Conservation (phyloP, 2,113 vertebrate genomes). For the cattle (Bos taurus) region ARS-UCD2.0 NC_037337.1:3136501-3137000, state of each 20-base stretch:
- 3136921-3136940: neutral
- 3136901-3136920: neutral
- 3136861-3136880: neutral
- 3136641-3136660: neutral
- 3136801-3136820: neutral
- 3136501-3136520: neutral
- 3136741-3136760: neutral
- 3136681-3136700: neutral
- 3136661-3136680: neutral
- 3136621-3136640: neutral
- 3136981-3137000: slow-evolving; percentile 14
- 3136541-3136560: neutral
- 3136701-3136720: neutral
- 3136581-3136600: neutral
- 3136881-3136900: neutral
- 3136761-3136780: neutral
- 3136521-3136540: neutral
- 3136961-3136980: neutral
- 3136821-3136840: neutral
- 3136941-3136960: neutral
- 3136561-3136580: neutral
- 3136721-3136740: neutral
- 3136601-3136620: neutral
- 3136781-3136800: neutral
- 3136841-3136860: neutral